These are phyloP conservation scores for Psettodes erumei DNA, from an alignment of 2,113 vertebrate genomes.

Conservation along the genomic window DNA sequence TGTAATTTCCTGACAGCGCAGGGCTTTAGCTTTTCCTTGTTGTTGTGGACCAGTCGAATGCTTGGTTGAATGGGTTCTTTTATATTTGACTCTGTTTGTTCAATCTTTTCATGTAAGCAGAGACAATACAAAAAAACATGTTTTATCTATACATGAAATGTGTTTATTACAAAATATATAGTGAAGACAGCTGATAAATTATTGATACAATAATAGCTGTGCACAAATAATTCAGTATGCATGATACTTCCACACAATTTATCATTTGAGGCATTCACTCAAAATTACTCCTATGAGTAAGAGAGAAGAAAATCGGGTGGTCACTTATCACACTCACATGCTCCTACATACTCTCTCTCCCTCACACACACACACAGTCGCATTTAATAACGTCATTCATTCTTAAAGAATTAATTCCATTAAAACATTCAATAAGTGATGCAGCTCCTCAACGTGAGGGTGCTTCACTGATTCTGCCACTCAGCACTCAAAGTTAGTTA, in stretches of 20 bases:
- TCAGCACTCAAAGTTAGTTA: slow-evolving; percentile 45
- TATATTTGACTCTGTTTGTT: neutral
- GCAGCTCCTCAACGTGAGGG: slow-evolving; percentile 9
- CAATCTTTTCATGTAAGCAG: neutral
- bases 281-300: neutral
- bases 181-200: neutral
- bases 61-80: neutral
- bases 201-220: neutral
- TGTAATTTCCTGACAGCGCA: slow-evolving; percentile 5
- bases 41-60: neutral
- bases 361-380: slow-evolving; percentile 12
- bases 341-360: neutral
- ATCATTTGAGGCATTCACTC: neutral
- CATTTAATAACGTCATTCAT: neutral
- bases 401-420: slow-evolving; percentile 16
- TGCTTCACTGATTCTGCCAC: slow-evolving; percentile 19
- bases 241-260: neutral
- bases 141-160: slow-evolving; percentile 18
- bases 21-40: neutral
- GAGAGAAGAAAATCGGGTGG: neutral
- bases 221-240: slow-evolving; percentile 15
- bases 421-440: slow-evolving; percentile 38
- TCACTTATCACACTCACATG: neutral
- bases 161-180: slow-evolving; percentile 22
- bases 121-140: neutral